Base-by-base conservation (phyloP, 2,113 vertebrate species). In the Syngnathus scovelli region DNA sequence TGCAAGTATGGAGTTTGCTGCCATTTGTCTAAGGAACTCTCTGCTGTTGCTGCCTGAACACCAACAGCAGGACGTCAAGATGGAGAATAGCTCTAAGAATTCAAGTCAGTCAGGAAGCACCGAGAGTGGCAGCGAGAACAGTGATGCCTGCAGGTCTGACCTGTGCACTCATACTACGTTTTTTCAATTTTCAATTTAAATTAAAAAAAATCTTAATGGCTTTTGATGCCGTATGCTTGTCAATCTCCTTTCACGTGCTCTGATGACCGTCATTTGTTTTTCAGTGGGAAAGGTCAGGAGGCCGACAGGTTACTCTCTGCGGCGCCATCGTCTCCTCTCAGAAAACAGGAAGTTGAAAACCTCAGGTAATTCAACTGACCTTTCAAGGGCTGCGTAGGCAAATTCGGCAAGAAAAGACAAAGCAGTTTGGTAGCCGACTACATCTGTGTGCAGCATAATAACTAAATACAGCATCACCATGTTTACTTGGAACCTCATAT, bases 1-100 rank as follows among this genome's bases (percentile, higher is more conserved):
- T 74, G 97, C 97, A 76, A 98, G 97, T 70, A 95, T 99, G 96
- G 96, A 99, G 87, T 99, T 99, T 89, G 96, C 96, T 65, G 97
- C 96, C 0, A 98, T 99, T 84, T 98, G 97, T 77, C 90, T 99
- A 81, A 91, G 96, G 86, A 99, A 99, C 39, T 95, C 94, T 48
- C 89, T 98, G 81, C 85, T 98, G 67, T 88, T 99, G 12, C 89
- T 99, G 49, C 95, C 96, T 69, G 95, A 96, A 73, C 84, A 88
- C 51, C 89, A 89, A 74, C 94, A 94, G 76, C 93, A 90, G 69
- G 97, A 98, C 15, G 63, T 77, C 61, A 97, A 95, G 86, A 90
- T 93, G 18, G 96, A 98, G 78, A 95, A 92, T 69, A 89, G 92
- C 63, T 93, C 94, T 66, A 98, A 96, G 89, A 86, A 67, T 73